A percentile compares a stretch with the other conserved stretches of the same genome.
Evolutionary conservation across 2,888 invertebrate genomes (phyloP).

Genomic region (Hirtodrosophila confusa): DNA sequence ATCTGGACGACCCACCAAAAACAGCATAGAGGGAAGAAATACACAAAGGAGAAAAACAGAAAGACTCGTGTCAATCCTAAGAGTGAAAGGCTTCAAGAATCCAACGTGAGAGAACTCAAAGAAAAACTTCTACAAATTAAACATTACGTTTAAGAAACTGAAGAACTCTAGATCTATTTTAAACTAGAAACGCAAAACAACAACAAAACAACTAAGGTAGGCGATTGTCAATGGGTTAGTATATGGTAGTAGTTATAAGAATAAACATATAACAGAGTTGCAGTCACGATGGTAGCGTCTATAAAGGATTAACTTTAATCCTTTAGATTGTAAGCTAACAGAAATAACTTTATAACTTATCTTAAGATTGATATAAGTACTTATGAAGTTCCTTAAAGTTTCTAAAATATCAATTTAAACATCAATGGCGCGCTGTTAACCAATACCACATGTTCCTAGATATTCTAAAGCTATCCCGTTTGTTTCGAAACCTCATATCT

Average conservation of each 20-base stretch:
- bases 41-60: conserved; percentile 20
- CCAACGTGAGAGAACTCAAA: conserved; percentile 24
- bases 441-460: too few species aligned
- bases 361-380: too few species aligned
- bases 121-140: neutral
- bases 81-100: conserved; percentile 9
- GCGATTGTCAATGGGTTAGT: conserved; percentile 28
- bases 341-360: neutral
- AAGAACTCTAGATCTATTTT: conserved; percentile 18
- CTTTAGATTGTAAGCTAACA: neutral
- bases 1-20: conserved; percentile 86
- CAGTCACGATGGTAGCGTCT: conserved; percentile 11
- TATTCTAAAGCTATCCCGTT: too few species aligned
- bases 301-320: neutral
- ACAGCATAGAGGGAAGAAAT: conserved; percentile 1
- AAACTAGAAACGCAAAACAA: conserved; percentile 26
- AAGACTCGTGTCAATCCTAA: conserved; percentile 59
- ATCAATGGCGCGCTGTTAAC: too few species aligned
- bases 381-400: too few species aligned
- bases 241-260: neutral
- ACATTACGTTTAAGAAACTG: conserved; percentile 3
- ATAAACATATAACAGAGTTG: conserved; percentile 4
- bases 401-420: too few species aligned
- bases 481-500: too few species aligned
- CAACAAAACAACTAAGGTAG: conserved; percentile 43